Base-by-base conservation (phyloP, 2,888 invertebrate species). In the Drosophila barbarae region DNA sequence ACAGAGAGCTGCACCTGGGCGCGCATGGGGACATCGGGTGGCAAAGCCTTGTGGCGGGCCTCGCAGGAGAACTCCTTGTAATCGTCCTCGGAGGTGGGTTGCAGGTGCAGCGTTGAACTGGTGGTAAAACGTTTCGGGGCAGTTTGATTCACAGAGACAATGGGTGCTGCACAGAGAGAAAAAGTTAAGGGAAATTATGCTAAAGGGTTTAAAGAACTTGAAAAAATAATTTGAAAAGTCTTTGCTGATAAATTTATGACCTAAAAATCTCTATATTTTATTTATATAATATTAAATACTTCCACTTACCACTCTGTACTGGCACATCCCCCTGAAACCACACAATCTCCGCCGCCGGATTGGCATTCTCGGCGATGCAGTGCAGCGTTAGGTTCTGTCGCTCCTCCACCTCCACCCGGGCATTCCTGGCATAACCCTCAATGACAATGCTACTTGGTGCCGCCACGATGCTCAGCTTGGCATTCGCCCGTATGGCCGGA, bases 401-500 rank as follows among this genome's bases (percentile, higher is more conserved):
- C 47, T 88, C 89, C 50, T 88, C 72, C 44, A 88, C 89, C 60
- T 88, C 88, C 2, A 88, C 87, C 50, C 87, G 86, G 55, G 88
- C 87, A 46, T 88, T 88, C 21, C 85, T 84, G 0, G 86, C 74
- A 75, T 88, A 88, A 26, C 88, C 87, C 51, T 88, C 88, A 47
- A 88, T 88, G 15, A 81, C 74, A 54, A 88, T 88, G 63, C 85
- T 86, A 23, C 85, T 87, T 12, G 88, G 88, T 3, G 89, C 88
- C 6, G 88, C 88, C 47, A 87, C 87, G 50, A 87, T 97, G 87
- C 94, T 95, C 77, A 98, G 93, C 67, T 94, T 93, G 10, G 98
- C 97, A 87, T 95, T 95, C 41, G 96, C 96, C 73, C 96, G 91
- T 79, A 97, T 97, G 72, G 95, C 94, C 78, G 95, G 95, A 86